These are phyloP conservation scores for Stigmatopora nigra DNA, from an alignment of 2,113 vertebrate genomes.

Conservation along the genomic window DNA sequence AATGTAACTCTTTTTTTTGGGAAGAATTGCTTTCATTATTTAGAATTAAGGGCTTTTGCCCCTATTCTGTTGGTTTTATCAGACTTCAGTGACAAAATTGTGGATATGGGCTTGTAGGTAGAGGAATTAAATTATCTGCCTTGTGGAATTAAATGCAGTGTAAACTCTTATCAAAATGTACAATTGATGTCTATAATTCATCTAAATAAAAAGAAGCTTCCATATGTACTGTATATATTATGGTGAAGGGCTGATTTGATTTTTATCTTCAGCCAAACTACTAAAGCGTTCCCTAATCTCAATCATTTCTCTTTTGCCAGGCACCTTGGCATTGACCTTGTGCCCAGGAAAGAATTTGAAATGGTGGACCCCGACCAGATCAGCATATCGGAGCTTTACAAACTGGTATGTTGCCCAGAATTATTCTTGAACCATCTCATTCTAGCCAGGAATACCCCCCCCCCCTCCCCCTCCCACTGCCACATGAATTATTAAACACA, in stretches of 20 bases:
- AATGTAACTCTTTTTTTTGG: no score
- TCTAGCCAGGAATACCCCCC: not conserved
- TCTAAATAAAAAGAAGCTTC: no score
- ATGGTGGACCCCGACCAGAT: slow-evolving; percentile 96
- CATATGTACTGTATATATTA: no score
- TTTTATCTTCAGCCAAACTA: not conserved
- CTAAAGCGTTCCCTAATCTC: not conserved
- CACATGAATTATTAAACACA: slow-evolving; percentile 16
- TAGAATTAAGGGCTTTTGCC: no score
- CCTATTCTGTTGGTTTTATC: no score
- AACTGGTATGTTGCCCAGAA: slow-evolving; percentile 78
- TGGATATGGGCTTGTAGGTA: no score
- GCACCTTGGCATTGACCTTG: slow-evolving; percentile 91
- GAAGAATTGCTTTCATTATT: no score
- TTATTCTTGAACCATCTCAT: slow-evolving; percentile 20
- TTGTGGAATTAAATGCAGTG: no score
- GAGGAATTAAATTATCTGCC: no score
- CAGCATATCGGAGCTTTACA: slow-evolving; percentile 95
- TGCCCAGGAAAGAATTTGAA: slow-evolving; percentile 96
- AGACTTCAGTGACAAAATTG: no score
- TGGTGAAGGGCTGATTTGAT: not conserved
- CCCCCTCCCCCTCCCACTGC: not conserved
- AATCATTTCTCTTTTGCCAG: slow-evolving; percentile 55
- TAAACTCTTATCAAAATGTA: no score
- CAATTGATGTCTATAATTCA: no score